Evolutionary conservation across 2,888 invertebrate genomes (phyloP).

Genomic region (Eledone cirrhosa): DNA sequence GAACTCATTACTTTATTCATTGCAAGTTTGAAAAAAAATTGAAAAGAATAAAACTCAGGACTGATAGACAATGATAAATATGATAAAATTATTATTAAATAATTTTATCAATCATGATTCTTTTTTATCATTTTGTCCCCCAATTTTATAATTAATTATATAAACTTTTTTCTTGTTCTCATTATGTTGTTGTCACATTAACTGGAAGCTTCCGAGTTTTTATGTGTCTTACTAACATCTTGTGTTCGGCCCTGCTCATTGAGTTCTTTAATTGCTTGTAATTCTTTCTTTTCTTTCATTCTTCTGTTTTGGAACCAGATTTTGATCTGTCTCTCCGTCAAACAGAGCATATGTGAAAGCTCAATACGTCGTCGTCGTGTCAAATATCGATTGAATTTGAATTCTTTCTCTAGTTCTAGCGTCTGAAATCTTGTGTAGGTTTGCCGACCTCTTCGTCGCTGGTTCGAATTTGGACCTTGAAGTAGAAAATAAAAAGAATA

Average conservation of each 20-base stretch:
- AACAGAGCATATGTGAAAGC: constrained; percentile 94
- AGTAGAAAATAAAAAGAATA: constrained; percentile 14
- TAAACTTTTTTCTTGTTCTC: too few relatives aligned
- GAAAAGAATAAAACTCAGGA: too few relatives aligned
- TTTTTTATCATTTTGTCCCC: too few relatives aligned
- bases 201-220: constrained; percentile 20
- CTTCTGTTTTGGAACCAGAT: constrained; percentile 86
- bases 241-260: constrained; percentile 78
- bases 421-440: constrained; percentile 98
- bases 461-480: constrained; percentile 92
- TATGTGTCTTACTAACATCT: constrained; percentile 12
- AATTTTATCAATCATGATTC: too few relatives aligned
- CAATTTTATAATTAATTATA: too few relatives aligned
- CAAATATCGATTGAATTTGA: constrained; percentile 98
- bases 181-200: background rate
- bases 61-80: too few relatives aligned
- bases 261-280: constrained; percentile 96
- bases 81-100: too few relatives aligned
- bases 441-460: constrained; percentile 94
- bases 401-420: constrained; percentile 96
- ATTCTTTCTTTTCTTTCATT: constrained; percentile 99
- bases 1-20: too few relatives aligned
- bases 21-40: too few relatives aligned
- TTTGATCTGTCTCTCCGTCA: constrained; percentile 90
- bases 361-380: constrained; percentile 96